Percentiles rank a stretch among this genome's conserved stretches.
Evolutionary conservation across 2,113 vertebrate species (phyloP).

Genomic region (Platanista minor): DNA sequence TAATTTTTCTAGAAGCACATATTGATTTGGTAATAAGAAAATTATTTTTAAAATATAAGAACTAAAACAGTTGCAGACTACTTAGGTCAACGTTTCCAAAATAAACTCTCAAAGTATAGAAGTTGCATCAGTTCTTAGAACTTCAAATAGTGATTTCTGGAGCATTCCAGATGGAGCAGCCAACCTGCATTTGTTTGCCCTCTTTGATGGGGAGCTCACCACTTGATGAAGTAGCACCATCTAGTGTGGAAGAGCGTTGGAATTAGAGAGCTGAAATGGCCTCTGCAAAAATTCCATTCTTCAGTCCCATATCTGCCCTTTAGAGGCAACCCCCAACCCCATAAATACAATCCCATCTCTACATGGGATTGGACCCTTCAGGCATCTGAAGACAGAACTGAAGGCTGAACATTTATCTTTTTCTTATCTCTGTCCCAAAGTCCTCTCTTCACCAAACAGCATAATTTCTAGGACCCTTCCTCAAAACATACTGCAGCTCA

Average conservation of each 20-base stretch:
- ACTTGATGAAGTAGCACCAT: not conserved
- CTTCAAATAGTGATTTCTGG: constrained; percentile 28
- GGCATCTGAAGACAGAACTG: not conserved
- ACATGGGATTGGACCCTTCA: not conserved
- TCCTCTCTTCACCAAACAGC: not conserved
- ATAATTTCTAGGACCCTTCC: not conserved
- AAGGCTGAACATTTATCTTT: not conserved
- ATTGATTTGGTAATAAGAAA: constrained; percentile 30
- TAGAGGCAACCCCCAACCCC: not conserved
- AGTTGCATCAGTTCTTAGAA: constrained; percentile 8
- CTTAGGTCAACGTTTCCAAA: constrained; percentile 51
- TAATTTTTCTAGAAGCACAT: constrained; percentile 43
- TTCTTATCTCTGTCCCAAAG: not conserved
- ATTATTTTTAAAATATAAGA: constrained; percentile 20
- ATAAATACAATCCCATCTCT: not conserved
- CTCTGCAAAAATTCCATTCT: not conserved
- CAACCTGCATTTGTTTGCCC: not conserved
- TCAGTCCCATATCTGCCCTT: not conserved
- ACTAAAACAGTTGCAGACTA: constrained; percentile 38
- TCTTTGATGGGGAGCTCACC: not conserved
- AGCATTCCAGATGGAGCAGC: not conserved
- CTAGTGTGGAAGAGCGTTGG: not conserved
- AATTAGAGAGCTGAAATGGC: not conserved
- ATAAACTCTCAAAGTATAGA: constrained; percentile 31
- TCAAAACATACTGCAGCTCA: not conserved